Base-by-base conservation (phyloP, 2,797 vertebrate species). In the Thalassophryne amazonica region DNA sequence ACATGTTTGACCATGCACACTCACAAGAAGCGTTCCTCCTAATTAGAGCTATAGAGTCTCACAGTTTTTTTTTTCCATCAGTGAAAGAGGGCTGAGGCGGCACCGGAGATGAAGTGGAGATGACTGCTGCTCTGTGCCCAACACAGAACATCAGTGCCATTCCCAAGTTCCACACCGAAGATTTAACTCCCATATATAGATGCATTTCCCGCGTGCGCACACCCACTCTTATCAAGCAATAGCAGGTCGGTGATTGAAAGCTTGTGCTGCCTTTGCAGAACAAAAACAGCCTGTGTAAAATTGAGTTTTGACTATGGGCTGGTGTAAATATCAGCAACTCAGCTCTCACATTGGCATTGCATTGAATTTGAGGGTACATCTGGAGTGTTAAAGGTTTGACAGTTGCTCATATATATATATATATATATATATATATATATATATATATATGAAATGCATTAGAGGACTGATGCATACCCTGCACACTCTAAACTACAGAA, bases 211-310 rank as follows among this genome's bases (percentile, higher is more conserved):
- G 64, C 77, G 74, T 84, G 79, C 81, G 78, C 69, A 80, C 80
- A 73, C 56, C 60, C 69, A 72, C 60, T 69, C 84, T 83, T 80
- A 77, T 83, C 81, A 75, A 77, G 78, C 81, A 67, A 65, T 67
- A 81, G 73, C 75, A 81, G 79, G 70, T 73, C 67, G 52, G 65
- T 67, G 78, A 86, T 76, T 74, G 75, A 81, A 80, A 73, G 75
- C 70, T 55, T 36, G 41, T n/a, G 17, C 43, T 57, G 12, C 42
- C 40, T 62, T 74, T 73, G 78, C 65, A 64, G 42, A 63, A 72
- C 72, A 75, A 75, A 78, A 78, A 79, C 63, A 24, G 53, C 56
- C 40, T 78, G 73, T 65, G 74, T 74, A 81, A 84, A 85, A 81
- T 49, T 57, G 50, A 76, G 76, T 69, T 70, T 61, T 73, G 80